Percentiles rank a stretch among this genome's conserved stretches.
phyloP scores from a whole-genome alignment of 2,888 invertebrate species.

The Agriotes lineatus region DNA sequence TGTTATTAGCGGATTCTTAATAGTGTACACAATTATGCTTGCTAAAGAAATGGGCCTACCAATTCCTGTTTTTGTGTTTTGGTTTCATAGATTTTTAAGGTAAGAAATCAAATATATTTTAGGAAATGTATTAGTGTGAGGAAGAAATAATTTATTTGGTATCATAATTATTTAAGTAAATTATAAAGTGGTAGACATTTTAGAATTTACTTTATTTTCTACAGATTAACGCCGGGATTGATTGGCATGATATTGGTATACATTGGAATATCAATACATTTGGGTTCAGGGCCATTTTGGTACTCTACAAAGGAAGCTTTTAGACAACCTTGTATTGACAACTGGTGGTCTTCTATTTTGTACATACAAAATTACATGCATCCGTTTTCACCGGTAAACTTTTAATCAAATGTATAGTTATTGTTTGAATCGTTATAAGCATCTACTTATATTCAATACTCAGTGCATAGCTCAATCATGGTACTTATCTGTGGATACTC shows the following conservation, averaged over 20 bases:
- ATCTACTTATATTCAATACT: constrained; percentile 31
- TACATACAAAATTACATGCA: constrained; percentile 49
- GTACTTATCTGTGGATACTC: constrained; percentile 63
- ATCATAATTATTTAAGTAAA: no score
- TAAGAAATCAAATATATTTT: constrained; percentile 9
- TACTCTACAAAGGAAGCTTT: constrained; percentile 25
- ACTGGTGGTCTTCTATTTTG: constrained; percentile 46
- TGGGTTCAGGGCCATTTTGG: constrained; percentile 48
- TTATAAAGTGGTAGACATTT: no score
- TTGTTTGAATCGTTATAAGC: background rate
- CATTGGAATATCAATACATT: constrained; percentile 39
- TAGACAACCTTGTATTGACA: constrained; percentile 40
- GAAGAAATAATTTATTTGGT: no score
- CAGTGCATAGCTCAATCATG: constrained; percentile 61
- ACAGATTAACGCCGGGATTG: constrained; percentile 62
- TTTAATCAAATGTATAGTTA: background rate
- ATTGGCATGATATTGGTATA: constrained; percentile 46
- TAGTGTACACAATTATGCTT: constrained; percentile 66
- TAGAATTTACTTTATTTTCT: background rate
- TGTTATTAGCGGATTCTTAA: constrained; percentile 72
- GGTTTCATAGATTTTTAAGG: constrained; percentile 50
- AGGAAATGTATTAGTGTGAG: no score
- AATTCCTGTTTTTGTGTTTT: constrained; percentile 60
- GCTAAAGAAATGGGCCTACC: constrained; percentile 52
- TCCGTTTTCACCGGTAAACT: constrained; percentile 24